These are phyloP conservation scores for Ctenomys sociabilis DNA, from an alignment of 2,113 vertebrate genomes.

Conservation along the genomic window DNA sequence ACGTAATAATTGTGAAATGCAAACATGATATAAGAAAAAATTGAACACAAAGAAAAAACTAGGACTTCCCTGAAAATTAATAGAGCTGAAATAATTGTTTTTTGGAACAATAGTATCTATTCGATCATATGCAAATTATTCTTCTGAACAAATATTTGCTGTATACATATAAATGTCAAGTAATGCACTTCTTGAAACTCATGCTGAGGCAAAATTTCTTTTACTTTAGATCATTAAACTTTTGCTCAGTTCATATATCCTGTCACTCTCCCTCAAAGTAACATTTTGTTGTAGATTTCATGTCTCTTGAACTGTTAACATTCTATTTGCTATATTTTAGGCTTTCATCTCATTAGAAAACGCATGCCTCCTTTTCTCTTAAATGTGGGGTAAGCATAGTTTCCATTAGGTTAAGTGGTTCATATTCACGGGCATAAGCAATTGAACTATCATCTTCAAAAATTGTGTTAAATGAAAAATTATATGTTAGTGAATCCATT, in stretches of 20 bases:
- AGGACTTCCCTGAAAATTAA: not conserved
- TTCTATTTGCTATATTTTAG: not conserved
- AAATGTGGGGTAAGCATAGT: not conserved
- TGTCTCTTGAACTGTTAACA: not conserved
- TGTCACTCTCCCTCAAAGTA: not conserved
- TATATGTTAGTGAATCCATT: not conserved
- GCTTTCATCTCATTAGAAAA: not conserved
- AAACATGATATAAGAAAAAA: not conserved
- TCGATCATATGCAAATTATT: not conserved
- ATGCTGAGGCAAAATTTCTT: conserved; percentile 70
- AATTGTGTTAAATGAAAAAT: conserved; percentile 62
- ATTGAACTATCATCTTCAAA: not conserved
- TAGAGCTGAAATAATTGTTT: not conserved
- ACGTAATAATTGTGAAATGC: not conserved
- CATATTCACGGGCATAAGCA: not conserved
- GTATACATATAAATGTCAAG: conserved; percentile 73
- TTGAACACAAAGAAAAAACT: not conserved
- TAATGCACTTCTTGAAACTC: conserved; percentile 77
- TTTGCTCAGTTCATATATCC: conserved; percentile 59
- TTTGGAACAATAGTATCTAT: not conserved
- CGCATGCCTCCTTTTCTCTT: not conserved
- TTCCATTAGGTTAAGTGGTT: not conserved
- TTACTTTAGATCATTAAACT: conserved; percentile 68
- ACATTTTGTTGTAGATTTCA: not conserved
- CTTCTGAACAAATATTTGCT: not conserved